Base-by-base conservation (phyloP, 2,797 vertebrate species). In the Caiman crocodilus region DNA sequence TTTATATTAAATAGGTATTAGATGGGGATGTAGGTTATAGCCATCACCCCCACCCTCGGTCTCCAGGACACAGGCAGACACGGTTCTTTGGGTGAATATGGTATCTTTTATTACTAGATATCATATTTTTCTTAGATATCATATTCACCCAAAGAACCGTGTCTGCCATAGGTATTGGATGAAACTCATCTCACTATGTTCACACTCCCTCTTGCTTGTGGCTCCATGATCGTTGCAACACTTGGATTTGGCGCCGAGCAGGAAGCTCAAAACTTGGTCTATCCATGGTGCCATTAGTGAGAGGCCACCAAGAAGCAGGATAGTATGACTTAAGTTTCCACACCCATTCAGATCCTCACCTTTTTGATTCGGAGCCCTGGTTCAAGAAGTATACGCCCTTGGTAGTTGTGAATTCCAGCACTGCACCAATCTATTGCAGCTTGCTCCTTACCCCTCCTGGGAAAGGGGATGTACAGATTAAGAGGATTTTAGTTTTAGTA, bases 401-500 rank as follows among this genome's bases (percentile, higher is more conserved):
- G 4, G 17, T 35, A 5, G 7, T 58, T 60, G 56, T 78, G 60
- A 60, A 92, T 82, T 84, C 21, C 64, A 73, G 8, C 14, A 85
- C 5, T 3, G 10, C 16, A 16, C 5, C 14, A 26, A 6, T 50
- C 17, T 13, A 80, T 35, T 13, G 84, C 16, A 60, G 28, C 11
- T 28, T 50, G 26, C 14, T 82, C 3, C 5, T 55, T 85, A 20
- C 26, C 42, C 71, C 64, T 83, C 64, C 56, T 57, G 89, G 64
- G 35, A 15, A 90, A 92, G 90, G 21, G 3, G 8, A 79, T 87
- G 1, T 17, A 23, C 4, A 67, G 4, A 42, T 76, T 82, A 56
- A 87, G 11, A 32, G 71, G 80, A 75, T 84, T 95, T 67, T 61
- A 69, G 7, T 89, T 92, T 64, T 57, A 35, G 25, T 57, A 57